Evolutionary conservation across 2,888 invertebrate species (phyloP).

Genomic region (Aplocera efformata): DNA sequence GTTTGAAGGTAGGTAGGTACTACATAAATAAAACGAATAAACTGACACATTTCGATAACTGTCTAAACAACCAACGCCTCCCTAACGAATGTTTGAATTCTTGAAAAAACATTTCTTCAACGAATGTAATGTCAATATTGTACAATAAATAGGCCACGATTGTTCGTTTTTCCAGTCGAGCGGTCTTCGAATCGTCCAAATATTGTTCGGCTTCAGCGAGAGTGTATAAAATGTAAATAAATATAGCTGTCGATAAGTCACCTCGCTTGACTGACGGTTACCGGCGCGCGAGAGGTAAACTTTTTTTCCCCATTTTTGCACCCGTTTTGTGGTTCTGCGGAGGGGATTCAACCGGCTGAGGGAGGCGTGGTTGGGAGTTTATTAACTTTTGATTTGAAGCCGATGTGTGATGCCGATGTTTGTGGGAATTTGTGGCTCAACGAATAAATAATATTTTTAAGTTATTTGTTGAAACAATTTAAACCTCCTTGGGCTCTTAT

Average conservation of each 20-base stretch:
- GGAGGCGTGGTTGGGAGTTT: slow-evolving; percentile 6
- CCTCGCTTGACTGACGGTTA: slow-evolving; percentile 36
- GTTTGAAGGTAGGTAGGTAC: not conserved
- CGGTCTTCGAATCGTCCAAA: slow-evolving; percentile 31
- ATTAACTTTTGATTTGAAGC: slow-evolving; percentile 3
- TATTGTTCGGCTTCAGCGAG: slow-evolving; percentile 32
- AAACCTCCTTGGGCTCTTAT: too few relatives aligned
- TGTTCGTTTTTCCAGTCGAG: slow-evolving; percentile 38
- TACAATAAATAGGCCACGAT: slow-evolving; percentile 31
- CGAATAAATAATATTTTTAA: too few relatives aligned
- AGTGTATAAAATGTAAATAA: slow-evolving; percentile 28
- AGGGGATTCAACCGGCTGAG: slow-evolving; percentile 6
- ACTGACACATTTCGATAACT: not conserved
- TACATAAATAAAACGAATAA: not conserved
- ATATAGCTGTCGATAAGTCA: slow-evolving; percentile 32
- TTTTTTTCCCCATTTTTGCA: slow-evolving; percentile 22
- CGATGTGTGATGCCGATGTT: too few relatives aligned
- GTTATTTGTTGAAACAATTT: too few relatives aligned
- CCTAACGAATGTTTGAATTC: slow-evolving; percentile 24
- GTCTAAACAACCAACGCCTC: not conserved
- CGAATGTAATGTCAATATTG: slow-evolving; percentile 30
- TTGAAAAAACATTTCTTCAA: slow-evolving; percentile 25
- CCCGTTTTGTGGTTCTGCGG: slow-evolving; percentile 16
- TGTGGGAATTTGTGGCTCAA: too few relatives aligned
- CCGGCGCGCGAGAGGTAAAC: slow-evolving; percentile 28